phyloP scores from a whole-genome alignment of 2,888 invertebrate species.

The Agrochola macilenta region DNA sequence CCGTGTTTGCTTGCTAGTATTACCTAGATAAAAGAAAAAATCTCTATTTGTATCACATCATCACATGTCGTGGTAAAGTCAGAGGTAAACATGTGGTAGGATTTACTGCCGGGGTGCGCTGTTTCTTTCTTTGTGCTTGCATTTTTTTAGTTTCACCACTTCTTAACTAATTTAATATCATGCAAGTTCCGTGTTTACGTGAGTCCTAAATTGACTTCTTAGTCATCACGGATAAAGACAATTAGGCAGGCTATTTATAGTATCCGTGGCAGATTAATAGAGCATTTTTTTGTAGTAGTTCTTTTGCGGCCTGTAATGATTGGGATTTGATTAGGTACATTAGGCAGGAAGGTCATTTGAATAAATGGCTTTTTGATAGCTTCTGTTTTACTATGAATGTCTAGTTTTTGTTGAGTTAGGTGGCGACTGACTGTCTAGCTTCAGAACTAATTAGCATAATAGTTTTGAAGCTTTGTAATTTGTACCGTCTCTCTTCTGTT shows the following conservation, averaged over 20 bases:
- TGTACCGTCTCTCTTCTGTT: not conserved
- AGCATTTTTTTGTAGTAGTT: slow-evolving; percentile 27
- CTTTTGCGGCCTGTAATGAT: slow-evolving; percentile 7
- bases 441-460: not conserved
- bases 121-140: not conserved
- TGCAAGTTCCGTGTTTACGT: slow-evolving; percentile 1
- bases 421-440: slow-evolving; percentile 14
- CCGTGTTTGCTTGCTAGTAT: too few species aligned
- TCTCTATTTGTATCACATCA: not conserved
- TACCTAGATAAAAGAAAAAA: not conserved
- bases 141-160: not conserved
- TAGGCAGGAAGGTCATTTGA: slow-evolving; percentile 14
- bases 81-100: not conserved
- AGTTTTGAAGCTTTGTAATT: not conserved
- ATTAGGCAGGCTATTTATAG: slow-evolving; percentile 24
- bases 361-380: slow-evolving; percentile 1
- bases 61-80: not conserved
- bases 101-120: not conserved
- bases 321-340: slow-evolving; percentile 8
- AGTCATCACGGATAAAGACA: slow-evolving; percentile 28
- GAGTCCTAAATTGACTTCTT: not conserved
- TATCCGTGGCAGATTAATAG: slow-evolving; percentile 14
- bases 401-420: not conserved
- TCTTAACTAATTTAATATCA: not conserved
- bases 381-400: not conserved